phyloP scores from a whole-genome alignment of 1,140 invertebrate species.

The Zeugodacus cucurbitae region DNA sequence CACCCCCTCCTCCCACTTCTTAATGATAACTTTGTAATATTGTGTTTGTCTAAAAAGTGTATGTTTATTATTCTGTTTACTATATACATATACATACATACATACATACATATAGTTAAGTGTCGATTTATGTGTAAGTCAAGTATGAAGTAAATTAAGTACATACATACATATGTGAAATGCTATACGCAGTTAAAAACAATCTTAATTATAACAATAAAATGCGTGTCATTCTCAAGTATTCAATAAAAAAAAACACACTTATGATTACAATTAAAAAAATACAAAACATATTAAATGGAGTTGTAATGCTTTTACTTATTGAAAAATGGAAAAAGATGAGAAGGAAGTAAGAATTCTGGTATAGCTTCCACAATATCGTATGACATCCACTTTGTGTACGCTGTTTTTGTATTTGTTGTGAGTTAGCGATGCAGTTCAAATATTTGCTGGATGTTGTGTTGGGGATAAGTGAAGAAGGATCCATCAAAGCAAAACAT shows the following conservation, averaged over 20 bases:
- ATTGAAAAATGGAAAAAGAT: not conserved
- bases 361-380: too few relatives aligned
- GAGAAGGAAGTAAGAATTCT: too few relatives aligned
- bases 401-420: too few relatives aligned
- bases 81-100: not conserved
- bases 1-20: not conserved
- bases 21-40: slow-evolving; percentile 11
- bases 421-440: too few relatives aligned
- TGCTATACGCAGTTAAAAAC: not conserved
- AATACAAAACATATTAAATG: not conserved
- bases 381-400: too few relatives aligned
- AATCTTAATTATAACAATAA: slow-evolving; percentile 21
- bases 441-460: too few relatives aligned
- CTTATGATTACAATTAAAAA: not conserved
- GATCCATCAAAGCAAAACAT: too few relatives aligned
- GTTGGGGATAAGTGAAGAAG: too few relatives aligned
- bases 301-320: not conserved
- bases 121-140: slow-evolving; percentile 7
- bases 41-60: not conserved
- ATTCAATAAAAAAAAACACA: slow-evolving; percentile 11
- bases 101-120: not conserved
- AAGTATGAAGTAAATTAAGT: not conserved
- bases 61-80: not conserved
- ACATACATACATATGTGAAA: too few relatives aligned
- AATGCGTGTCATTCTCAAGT: slow-evolving; percentile 29